Evolutionary conservation across 1,140 invertebrate species (phyloP).

Genomic region (Platyura marginata): DNA sequence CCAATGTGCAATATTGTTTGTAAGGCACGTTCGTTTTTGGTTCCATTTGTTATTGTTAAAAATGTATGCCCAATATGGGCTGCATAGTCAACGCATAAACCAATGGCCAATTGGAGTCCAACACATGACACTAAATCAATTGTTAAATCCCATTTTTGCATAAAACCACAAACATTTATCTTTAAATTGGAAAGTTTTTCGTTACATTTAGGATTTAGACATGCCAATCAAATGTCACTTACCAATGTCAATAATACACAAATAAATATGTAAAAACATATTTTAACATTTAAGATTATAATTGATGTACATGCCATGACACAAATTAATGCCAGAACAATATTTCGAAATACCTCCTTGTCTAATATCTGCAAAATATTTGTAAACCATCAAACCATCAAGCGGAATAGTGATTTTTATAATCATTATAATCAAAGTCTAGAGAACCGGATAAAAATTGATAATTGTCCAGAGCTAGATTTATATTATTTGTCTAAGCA

Average conservation of each 20-base stretch:
- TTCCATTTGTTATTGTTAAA: slow-evolving; percentile 31
- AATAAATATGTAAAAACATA: slow-evolving; percentile 57
- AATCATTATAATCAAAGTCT: no score
- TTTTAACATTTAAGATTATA: slow-evolving; percentile 61
- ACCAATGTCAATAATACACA: slow-evolving; percentile 60
- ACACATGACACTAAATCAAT: slow-evolving; percentile 77
- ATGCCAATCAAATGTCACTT: no score
- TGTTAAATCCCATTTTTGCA: slow-evolving; percentile 62
- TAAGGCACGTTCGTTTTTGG: slow-evolving; percentile 38
- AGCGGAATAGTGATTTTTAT: no score
- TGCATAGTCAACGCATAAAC: slow-evolving; percentile 75
- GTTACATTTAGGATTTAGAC: no score
- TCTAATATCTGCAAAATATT: slow-evolving; percentile 35
- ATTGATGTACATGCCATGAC: slow-evolving; percentile 67
- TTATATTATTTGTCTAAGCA: no score
- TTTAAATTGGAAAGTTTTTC: no score
- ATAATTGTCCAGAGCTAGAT: not conserved
- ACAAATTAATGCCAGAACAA: slow-evolving; percentile 55
- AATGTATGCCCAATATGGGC: slow-evolving; percentile 78
- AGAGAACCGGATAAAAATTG: no score
- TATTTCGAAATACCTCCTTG: slow-evolving; percentile 57
- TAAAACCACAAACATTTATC: slow-evolving; percentile 56
- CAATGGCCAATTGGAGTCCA: slow-evolving; percentile 62
- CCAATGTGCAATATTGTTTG: slow-evolving; percentile 57
- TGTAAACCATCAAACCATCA: not conserved